These are phyloP conservation scores for Triplophysa siluroides DNA, from an alignment of 2,113 vertebrate genomes.

Conservation along the genomic window DNA sequence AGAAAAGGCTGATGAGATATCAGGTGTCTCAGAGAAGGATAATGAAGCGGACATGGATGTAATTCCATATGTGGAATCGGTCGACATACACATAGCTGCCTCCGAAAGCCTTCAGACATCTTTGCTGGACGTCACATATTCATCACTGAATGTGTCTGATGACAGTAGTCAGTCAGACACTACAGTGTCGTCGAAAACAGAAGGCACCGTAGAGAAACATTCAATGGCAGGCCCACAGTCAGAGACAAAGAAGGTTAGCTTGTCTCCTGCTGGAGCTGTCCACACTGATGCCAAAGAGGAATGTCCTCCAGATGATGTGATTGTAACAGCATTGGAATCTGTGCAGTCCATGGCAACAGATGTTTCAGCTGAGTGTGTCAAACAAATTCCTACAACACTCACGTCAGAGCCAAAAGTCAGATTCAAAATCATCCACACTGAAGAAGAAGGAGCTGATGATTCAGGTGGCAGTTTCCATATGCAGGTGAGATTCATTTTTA, in stretches of 20 bases:
- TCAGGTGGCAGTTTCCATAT: not conserved
- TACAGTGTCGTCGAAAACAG: conserved; percentile 14
- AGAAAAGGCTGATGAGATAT: too few relatives aligned
- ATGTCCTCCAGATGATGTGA: not conserved
- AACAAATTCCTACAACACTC: not conserved
- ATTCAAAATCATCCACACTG: not conserved
- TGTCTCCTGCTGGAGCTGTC: not conserved
- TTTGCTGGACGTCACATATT: not conserved
- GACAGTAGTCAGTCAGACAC: conserved; percentile 14
- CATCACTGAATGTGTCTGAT: not conserved
- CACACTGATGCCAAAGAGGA: not conserved
- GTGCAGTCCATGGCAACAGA: not conserved
- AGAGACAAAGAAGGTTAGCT: not conserved
- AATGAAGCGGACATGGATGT: too few relatives aligned
- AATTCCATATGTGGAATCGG: too few relatives aligned
- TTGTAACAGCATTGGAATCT: not conserved
- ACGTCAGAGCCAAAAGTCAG: not conserved
- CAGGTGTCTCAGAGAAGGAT: too few relatives aligned
- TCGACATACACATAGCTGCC: not conserved
- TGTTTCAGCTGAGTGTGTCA: not conserved
- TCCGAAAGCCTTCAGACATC: not conserved
- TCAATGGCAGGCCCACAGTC: conserved; percentile 13
- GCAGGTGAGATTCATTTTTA: conserved; percentile 36
- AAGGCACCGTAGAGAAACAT: not conserved
- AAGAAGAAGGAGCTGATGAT: not conserved